Evolutionary conservation across 2,797 vertebrate species (phyloP), one percentile per base, ranked within the genome.

Genomic region (Tokudaia muenninki): DNA sequence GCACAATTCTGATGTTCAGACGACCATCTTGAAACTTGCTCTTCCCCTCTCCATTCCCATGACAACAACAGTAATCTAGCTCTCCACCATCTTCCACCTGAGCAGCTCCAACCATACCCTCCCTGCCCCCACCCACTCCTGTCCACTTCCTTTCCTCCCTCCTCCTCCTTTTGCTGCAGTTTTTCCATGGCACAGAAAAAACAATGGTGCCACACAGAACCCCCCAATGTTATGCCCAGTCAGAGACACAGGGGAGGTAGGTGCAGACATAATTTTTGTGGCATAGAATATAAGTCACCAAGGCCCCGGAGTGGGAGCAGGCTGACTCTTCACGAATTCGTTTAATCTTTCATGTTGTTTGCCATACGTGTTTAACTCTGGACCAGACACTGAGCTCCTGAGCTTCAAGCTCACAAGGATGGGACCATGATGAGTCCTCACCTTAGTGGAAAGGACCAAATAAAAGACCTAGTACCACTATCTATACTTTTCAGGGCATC

Each of bases 321-420:
- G 34, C 65, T 77, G 63, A 94, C 47, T 82, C 41, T 29, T 52
- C 70, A 34, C 29, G 9, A 24, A 63, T 84, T 87, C 50, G 2
- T 61, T 93, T 87, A 87, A 72, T 90, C 34, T 50, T 90, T 94
- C 81, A 89, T 52, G 34, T 70, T 80, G 84, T n/a, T 72, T 97
- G 6, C 37, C 59, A 95, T 86, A 59, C n/a, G 70, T 67, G 55
- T 90, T 87, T 94, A 31, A 44, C 47, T 93, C 59, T 91, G 67
- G 41, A 89, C 24, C 31, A 90, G 47, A 3, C 3, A 37, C 63
- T 90, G 63, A 95, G 52, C 19, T 92, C 74, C 44, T 37, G 17
- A 95, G 9, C 47, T 29, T 57, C 81, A 97, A 91, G 52, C 3
- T 93, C 75, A 94, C 47, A 79, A 65, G 34, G 47, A 87, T 52